Base-by-base conservation (phyloP, 2,888 invertebrate species). In the Baronia brevicornis region DNA sequence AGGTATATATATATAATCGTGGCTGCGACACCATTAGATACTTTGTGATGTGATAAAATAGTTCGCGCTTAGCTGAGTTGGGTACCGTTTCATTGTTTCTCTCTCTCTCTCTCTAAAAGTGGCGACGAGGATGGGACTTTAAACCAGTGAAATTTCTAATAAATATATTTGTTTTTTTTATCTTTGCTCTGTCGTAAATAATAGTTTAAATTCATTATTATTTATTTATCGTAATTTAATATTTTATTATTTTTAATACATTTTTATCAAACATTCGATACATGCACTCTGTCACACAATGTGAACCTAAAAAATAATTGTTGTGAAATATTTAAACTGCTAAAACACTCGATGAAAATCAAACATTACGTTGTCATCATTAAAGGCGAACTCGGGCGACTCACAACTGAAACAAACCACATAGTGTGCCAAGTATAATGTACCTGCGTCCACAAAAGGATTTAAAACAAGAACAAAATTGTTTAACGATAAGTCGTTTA, bases 211-310 rank as follows among this genome's bases (percentile, higher is more conserved):
- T 35, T 23, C 9, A 21, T 36, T 29, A 27, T 31, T 31, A 25
- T 26, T 38, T 48, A 34, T 19, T 29, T 30, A 22, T 17, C 11
- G 29, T 41, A 33, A 30, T 38, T 23, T 20, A 26, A 27, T 45
- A 30, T 39, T 38, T 43, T 43, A 36, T 46, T 42, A 37, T 36
- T 23, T 51, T 51, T 54, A 50, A 51, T 43, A 43, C 45, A 47
- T 47, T 46, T 54, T 38, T 30, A 50, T 49, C 58, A 55, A 53
- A 42, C 58, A 57, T 51, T 58, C 46, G 77, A 80, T 80, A 80
- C 82, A 82, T 80, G 80, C 79, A 75, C 70, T 77, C 78, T 77
- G 82, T 75, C 82, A 82, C 82, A 82, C 82, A 67, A 70, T 82
- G 79, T 80, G 78, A 54, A 48, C 55, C 51, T 68, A 59, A 51